Evolutionary conservation across 2,888 invertebrate species (phyloP), one percentile per base, ranked within the genome.

Genomic region (Xestoiulus laeticollis): DNA sequence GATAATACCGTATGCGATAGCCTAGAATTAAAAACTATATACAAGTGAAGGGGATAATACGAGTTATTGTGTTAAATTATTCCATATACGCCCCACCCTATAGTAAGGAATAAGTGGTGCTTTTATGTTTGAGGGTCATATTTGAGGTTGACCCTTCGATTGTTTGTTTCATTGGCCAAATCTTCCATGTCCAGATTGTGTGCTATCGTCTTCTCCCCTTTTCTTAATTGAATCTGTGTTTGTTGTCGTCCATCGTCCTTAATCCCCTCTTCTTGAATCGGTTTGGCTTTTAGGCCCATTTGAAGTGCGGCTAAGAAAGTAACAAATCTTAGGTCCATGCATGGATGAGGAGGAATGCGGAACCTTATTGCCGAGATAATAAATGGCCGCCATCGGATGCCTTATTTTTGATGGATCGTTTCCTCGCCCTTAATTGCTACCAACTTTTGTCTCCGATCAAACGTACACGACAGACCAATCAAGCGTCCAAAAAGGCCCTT

Each of bases 401-500:
- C 3, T 78, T 78, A 78, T 78, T 78, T 78, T 78, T 78, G 78
- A 78, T 78, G 78, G 78, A 78, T 78, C 30, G 30, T 26, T 78
- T 78, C 78, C 78, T 78, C 78, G 12, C 26, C 30, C 78, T 78
- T 78, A 78, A 78, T 78, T 78, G 78, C 78, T 78, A 26, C 26
- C 16, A 30, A 78, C 78, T 14, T 78, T 30, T 78, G 78, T 78
- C 30, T 78, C 30, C 30, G 78, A 30, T 78, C 78, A 78, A 30
- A 30, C 30, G 26, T 38, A 38, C 30, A 3, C 12, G 78, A 26
- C 14, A 26, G 30, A 30, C 16, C 14, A 48, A 19, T 48, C 19
- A 8, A 16, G 1, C 14, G 48, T 48, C 19, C 48, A n/a, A 19
- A 48, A 19, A 14, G 10, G 19, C 8, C 1, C 48, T 48, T 48